Percentiles rank a stretch among this genome's conserved stretches.
phyloP scores from a whole-genome alignment of 2,797 vertebrate species.

The Eurystomus glaucurus region DNA sequence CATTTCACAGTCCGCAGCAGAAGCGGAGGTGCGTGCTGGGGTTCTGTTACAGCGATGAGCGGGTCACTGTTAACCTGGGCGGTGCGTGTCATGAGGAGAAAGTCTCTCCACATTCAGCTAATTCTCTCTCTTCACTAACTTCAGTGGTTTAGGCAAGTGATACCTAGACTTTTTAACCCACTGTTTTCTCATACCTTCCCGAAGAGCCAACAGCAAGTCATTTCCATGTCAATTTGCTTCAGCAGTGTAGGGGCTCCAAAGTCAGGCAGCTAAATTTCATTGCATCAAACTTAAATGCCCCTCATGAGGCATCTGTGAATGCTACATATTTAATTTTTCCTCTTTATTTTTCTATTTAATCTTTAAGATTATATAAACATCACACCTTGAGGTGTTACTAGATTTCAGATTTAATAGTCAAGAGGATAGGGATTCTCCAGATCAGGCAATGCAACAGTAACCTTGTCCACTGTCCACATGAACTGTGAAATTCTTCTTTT shows the following conservation, averaged over 20 bases:
- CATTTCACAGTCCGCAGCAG: neutral
- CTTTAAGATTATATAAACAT: neutral
- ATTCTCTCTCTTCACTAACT: neutral
- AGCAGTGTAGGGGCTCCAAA: neutral
- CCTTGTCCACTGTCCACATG: neutral
- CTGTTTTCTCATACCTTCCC: neutral
- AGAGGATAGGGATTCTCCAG: neutral
- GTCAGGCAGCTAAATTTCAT: neutral
- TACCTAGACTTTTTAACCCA: neutral
- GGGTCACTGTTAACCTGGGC: neutral
- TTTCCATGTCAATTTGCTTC: neutral
- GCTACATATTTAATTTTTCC: neutral
- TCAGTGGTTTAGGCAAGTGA: neutral
- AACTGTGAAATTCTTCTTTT: neutral
- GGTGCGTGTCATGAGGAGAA: neutral
- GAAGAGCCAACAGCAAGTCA: neutral
- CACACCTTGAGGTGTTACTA: neutral
- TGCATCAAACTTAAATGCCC: neutral
- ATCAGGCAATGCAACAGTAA: neutral
- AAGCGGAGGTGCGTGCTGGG: neutral
- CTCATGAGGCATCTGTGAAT: neutral
- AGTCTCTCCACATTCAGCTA: neutral
- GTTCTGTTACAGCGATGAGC: neutral
- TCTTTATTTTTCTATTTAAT: neutral
- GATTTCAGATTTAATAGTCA: neutral